Percentiles rank a stretch among this genome's conserved stretches.
Conservation (phyloP, 2,797 vertebrate genomes). For the Nannoperca australis region DNA sequence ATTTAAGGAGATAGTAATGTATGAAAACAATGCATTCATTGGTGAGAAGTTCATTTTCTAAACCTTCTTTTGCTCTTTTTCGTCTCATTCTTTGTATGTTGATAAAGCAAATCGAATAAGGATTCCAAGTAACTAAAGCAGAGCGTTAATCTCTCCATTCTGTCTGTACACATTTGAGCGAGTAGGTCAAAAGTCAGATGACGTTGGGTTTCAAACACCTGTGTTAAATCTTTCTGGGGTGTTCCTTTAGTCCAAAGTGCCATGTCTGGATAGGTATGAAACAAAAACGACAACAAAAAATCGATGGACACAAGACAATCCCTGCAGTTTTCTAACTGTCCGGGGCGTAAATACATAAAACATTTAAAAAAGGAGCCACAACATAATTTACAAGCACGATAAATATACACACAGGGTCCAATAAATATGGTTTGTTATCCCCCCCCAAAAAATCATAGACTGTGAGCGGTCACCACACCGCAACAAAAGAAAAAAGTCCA, state of each 20-base stretch:
- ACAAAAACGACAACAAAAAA: conserved; percentile 46
- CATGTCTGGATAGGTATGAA: conserved; percentile 69
- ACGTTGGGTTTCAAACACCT: conserved; percentile 48
- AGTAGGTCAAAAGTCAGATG: conserved; percentile 41
- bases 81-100: conserved; percentile 24
- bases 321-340: conserved; percentile 68
- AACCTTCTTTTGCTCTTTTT: conserved; percentile 14
- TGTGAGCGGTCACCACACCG: conserved; percentile 48
- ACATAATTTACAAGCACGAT: conserved; percentile 80
- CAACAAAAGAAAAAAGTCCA: conserved; percentile 31
- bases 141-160: conserved; percentile 48
- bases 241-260: conserved; percentile 75
- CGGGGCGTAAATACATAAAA: conserved; percentile 57
- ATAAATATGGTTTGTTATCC: conserved; percentile 78
- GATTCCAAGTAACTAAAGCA: conserved; percentile 32
- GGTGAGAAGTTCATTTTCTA: conserved; percentile 34
- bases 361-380: conserved; percentile 59
- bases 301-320: conserved; percentile 62
- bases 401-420: conserved; percentile 82
- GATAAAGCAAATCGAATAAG: conserved; percentile 30
- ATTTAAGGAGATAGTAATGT: background rate
- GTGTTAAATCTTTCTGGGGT: conserved; percentile 58
- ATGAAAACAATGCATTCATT: conserved; percentile 50
- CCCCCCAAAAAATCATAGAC: conserved; percentile 51
- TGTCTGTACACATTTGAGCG: conserved; percentile 42